Conservation (phyloP, 2,797 vertebrate species). For the Chelonia mydas region DNA sequence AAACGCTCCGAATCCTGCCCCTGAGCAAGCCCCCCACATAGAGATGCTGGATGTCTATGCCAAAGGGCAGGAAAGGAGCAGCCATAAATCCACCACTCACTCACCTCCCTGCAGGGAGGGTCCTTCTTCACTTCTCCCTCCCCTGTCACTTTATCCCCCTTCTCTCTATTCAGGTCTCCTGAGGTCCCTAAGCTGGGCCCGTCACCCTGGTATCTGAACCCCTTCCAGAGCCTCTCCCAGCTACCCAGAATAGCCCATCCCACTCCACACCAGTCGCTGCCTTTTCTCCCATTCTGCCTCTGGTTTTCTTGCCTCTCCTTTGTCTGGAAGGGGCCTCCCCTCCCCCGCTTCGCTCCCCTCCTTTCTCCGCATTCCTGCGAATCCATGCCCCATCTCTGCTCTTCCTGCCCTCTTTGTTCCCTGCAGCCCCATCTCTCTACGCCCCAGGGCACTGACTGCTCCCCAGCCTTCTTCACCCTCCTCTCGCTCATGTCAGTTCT, state of each 20-base stretch:
- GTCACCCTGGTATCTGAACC: background rate
- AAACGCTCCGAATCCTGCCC: background rate
- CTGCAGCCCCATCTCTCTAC: too few species aligned
- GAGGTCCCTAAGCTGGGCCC: background rate
- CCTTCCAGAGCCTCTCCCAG: too few species aligned
- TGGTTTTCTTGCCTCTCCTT: background rate
- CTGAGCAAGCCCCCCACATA: background rate
- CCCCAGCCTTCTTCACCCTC: background rate
- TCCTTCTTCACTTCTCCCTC: background rate
- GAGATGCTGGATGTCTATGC: background rate
- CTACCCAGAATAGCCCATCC: background rate
- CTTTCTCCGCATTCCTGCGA: background rate
- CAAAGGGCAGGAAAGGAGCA: background rate
- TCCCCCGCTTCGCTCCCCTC: too few species aligned
- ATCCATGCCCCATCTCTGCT: background rate
- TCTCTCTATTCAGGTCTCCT: background rate
- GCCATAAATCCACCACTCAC: background rate
- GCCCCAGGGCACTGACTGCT: background rate
- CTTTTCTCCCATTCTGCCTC: background rate
- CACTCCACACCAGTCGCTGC: too few species aligned
- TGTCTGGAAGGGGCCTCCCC: background rate
- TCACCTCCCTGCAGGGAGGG: too few species aligned
- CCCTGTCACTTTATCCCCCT: background rate
- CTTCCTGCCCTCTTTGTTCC: background rate
- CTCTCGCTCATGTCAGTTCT: background rate